Percentiles rank a stretch among this genome's conserved stretches.
Evolutionary conservation across 2,888 invertebrate species (phyloP).

Genomic region (Drosophila recens): DNA sequence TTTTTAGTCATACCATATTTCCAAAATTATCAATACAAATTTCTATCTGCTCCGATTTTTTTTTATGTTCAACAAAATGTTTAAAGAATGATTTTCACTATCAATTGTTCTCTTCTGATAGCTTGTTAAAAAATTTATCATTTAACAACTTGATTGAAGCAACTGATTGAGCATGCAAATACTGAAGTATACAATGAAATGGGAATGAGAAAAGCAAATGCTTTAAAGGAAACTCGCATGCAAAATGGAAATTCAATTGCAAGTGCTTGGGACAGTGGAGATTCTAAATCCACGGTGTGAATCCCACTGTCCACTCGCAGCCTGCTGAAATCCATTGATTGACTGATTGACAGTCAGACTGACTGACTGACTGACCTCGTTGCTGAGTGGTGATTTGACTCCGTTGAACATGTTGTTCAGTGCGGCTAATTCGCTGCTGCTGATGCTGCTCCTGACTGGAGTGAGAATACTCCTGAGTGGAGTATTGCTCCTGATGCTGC

Average conservation of each 20-base stretch:
- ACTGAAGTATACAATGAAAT: constrained; percentile 14
- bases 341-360: background rate
- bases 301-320: constrained; percentile 63
- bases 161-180: constrained; percentile 27
- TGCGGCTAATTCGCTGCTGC: constrained; percentile 88
- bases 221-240: constrained; percentile 19
- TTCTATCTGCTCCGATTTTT: too few relatives aligned
- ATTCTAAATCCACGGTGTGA: constrained; percentile 80
- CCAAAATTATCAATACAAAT: too few relatives aligned
- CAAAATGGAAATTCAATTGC: constrained; percentile 36
- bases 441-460: constrained; percentile 86
- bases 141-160: background rate
- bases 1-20: too few relatives aligned
- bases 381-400: constrained; percentile 91
- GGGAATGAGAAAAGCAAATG: constrained; percentile 6
- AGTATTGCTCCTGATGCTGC: constrained; percentile 83
- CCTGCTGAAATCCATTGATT: constrained; percentile 29
- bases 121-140: too few relatives aligned
- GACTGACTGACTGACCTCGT: constrained; percentile 87
- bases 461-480: constrained; percentile 86
- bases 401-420: constrained; percentile 91
- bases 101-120: too few relatives aligned
- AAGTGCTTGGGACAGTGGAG: constrained; percentile 60
- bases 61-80: too few relatives aligned
- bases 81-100: too few relatives aligned